Conservation (phyloP, 2,113 vertebrate species). For the Leiothrix lutea region DNA sequence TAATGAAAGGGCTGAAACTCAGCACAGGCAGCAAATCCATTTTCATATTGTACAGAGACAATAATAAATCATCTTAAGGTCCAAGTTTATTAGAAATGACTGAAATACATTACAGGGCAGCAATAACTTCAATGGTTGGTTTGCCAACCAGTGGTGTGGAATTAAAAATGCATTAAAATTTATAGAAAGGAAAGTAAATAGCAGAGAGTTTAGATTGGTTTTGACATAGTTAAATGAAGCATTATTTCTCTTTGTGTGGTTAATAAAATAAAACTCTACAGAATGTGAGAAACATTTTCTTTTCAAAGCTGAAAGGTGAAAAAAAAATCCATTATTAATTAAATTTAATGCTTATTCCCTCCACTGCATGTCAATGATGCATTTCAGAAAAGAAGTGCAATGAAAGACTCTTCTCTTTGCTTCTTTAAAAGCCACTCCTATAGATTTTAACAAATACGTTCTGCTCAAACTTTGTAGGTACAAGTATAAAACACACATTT, state of each 20-base stretch:
- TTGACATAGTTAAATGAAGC: conserved; percentile 71
- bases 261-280: conserved; percentile 56
- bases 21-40: conserved; percentile 27
- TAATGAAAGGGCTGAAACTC: conserved; percentile 12
- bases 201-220: conserved; percentile 58
- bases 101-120: conserved; percentile 64
- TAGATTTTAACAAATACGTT: not conserved
- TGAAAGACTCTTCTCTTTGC: not conserved
- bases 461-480: not conserved
- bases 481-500: not conserved
- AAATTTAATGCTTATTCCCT: conserved; percentile 32
- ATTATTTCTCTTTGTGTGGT: conserved; percentile 60
- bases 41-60: conserved; percentile 40
- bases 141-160: conserved; percentile 67
- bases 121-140: conserved; percentile 62
- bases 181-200: conserved; percentile 71
- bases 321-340: conserved; percentile 49
- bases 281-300: conserved; percentile 39
- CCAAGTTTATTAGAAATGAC: conserved; percentile 69
- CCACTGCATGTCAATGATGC: not conserved
- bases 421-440: not conserved
- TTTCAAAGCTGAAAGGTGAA: conserved; percentile 29
- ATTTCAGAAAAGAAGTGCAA: not conserved
- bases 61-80: conserved; percentile 66
- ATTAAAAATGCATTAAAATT: conserved; percentile 75